Percentiles rank a stretch among this genome's conserved stretches.
These are phyloP conservation scores for Pemphigus obesinymphae DNA, from an alignment of 1,140 invertebrate species.

Conservation along the genomic window DNA sequence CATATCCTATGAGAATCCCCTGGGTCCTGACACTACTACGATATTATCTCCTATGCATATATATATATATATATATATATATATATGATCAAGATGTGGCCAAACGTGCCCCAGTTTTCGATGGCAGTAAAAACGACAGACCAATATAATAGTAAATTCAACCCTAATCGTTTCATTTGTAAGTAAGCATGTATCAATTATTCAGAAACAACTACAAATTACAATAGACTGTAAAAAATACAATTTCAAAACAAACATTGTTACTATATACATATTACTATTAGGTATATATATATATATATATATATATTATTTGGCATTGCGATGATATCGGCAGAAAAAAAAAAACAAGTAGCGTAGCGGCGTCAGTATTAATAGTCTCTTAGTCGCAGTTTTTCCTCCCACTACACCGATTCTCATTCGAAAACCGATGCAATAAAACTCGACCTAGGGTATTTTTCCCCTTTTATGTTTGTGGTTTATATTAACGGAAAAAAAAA, in stretches of 20 bases:
- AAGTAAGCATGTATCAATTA: neutral
- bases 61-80: too few species aligned
- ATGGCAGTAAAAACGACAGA: neutral
- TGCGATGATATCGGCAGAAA: neutral
- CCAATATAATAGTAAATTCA: neutral
- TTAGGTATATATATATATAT: too few species aligned
- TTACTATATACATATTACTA: too few species aligned
- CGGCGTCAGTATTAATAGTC: neutral
- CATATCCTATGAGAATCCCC: too few species aligned
- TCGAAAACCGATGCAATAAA: conserved; percentile 26
- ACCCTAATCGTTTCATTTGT: neutral
- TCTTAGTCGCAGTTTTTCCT: neutral
- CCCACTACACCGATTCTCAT: neutral
- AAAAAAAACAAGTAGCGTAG: neutral
- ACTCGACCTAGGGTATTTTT: conserved; percentile 10
- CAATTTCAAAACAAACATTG: neutral
- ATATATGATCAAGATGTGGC: too few species aligned
- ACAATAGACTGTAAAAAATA: neutral
- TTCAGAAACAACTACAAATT: neutral
- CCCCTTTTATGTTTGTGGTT: neutral
- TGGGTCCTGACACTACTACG: too few species aligned
- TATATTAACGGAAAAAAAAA: neutral
- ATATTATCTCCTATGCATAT: too few species aligned
- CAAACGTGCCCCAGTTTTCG: neutral
- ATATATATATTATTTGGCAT: too few species aligned